A percentile compares a stretch with the other conserved stretches of the same genome.
phyloP scores from a whole-genome alignment of 2,113 vertebrate species.

The Sarotherodon lohbergeri region DNA sequence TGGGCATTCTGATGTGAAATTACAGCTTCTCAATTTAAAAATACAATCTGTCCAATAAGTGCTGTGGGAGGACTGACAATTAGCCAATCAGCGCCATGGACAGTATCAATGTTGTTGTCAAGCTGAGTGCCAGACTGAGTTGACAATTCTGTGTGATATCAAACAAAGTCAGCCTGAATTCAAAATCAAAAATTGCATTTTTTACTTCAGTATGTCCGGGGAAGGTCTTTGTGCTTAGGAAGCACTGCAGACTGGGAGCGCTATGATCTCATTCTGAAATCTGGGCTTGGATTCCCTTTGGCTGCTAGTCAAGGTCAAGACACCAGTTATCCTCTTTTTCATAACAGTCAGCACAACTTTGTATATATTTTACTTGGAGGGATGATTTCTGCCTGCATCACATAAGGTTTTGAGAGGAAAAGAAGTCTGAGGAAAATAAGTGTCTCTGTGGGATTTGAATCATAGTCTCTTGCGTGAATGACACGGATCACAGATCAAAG shows the following conservation, averaged over 20 bases:
- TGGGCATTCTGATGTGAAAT: neutral
- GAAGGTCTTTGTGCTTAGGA: neutral
- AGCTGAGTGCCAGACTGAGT: neutral
- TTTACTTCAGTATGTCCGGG: neutral
- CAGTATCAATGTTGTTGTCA: neutral
- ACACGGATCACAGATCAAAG: neutral
- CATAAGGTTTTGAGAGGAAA: neutral
- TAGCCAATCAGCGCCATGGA: neutral
- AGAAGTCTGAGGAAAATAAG: neutral
- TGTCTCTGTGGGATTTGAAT: neutral
- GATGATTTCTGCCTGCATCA: neutral
- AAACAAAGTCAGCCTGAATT: neutral
- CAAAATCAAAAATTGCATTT: neutral
- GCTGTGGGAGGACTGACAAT: neutral
- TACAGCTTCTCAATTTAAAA: neutral
- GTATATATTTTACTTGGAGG: neutral
- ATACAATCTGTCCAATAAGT: neutral
- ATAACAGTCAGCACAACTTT: neutral
- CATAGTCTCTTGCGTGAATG: neutral
- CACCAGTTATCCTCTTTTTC: neutral
- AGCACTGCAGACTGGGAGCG: neutral
- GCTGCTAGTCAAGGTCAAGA: neutral
- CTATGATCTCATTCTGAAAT: neutral
- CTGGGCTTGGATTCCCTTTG: neutral
- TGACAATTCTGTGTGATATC: neutral